Percentiles rank a stretch among this genome's conserved stretches.
These are phyloP conservation scores for Rhadinocentrus ornatus DNA, from an alignment of 2,797 vertebrate species.

Conservation along the genomic window DNA sequence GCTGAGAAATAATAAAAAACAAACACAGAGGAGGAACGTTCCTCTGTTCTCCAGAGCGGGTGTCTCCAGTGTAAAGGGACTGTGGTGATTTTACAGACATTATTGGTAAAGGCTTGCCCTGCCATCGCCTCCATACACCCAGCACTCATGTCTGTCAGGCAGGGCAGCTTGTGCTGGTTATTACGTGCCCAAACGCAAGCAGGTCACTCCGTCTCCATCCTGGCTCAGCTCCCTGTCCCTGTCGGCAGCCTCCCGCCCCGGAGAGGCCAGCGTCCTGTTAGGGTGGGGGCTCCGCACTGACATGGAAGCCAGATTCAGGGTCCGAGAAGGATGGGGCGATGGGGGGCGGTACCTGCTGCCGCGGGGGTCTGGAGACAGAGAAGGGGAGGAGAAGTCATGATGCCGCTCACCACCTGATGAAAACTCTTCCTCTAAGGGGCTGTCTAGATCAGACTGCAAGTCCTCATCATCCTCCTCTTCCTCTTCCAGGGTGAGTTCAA, in stretches of 20 bases:
- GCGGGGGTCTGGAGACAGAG: conserved; percentile 63
- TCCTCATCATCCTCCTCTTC: conserved; percentile 82
- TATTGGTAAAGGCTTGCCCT: conserved; percentile 59
- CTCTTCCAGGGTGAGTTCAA: conserved; percentile 89
- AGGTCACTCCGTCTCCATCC: conserved; percentile 74
- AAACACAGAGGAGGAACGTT: conserved; percentile 43
- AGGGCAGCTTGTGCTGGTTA: conserved; percentile 66
- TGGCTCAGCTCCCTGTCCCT: conserved; percentile 71
- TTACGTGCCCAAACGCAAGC: conserved; percentile 82
- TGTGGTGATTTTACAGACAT: conserved; percentile 79
- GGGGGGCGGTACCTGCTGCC: conserved; percentile 63
- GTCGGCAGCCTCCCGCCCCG: conserved; percentile 18
- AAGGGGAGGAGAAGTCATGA: conserved; percentile 60
- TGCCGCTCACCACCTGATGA: conserved; percentile 66
- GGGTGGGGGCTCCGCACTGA: conserved; percentile 62
- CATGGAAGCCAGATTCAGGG: conserved; percentile 65
- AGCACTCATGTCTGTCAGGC: conserved; percentile 47
- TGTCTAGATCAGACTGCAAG: conserved; percentile 77
- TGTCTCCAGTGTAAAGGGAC: conserved; percentile 83
- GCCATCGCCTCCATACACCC: conserved; percentile 31
- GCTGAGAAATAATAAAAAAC: conserved; percentile 47
- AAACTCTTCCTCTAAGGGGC: conserved; percentile 79
- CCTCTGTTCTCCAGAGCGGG: conserved; percentile 63
- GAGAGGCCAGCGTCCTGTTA: conserved; percentile 61
- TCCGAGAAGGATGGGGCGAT: conserved; percentile 57